Percentiles rank a stretch among this genome's conserved stretches.
phyloP scores from a whole-genome alignment of 2,797 vertebrate species.

The Typhlichthys subterraneus region DNA sequence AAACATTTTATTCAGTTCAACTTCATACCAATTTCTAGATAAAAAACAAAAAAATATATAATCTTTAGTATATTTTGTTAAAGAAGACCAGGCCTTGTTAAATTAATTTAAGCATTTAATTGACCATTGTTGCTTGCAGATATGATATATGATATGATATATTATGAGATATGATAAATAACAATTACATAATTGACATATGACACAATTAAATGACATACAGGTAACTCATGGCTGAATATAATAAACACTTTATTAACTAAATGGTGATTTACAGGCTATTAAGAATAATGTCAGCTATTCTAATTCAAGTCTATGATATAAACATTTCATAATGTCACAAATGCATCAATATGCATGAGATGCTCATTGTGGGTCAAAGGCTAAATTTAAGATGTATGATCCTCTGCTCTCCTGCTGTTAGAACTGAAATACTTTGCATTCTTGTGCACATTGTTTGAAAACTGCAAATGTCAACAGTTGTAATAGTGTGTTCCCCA shows the following conservation, averaged over 20 bases:
- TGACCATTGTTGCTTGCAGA: no score
- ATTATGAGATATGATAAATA: no score
- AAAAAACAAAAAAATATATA: neutral
- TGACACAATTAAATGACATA: no score
- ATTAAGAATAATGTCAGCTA: neutral
- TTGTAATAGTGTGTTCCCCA: slow-evolving; percentile 61
- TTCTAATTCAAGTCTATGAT: slow-evolving; percentile 2
- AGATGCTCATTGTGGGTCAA: slow-evolving; percentile 32
- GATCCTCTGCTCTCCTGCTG: slow-evolving; percentile 58
- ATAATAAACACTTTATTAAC: no score
- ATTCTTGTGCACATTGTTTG: slow-evolving; percentile 74
- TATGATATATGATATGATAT: no score
- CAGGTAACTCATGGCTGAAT: no score
- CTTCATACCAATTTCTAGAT: neutral
- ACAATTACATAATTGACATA: no score
- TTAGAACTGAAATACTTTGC: slow-evolving; percentile 69
- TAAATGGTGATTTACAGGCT: no score
- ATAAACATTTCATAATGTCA: slow-evolving; percentile 46
- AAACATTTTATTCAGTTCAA: neutral
- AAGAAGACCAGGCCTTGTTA: neutral
- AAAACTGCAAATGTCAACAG: slow-evolving; percentile 61
- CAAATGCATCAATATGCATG: slow-evolving; percentile 26
- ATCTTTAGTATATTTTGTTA: neutral
- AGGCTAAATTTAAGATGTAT: slow-evolving; percentile 54
- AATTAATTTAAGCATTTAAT: no score